Base-by-base conservation (phyloP, 2,113 vertebrate species). In the Lasiurus borealis region DNA sequence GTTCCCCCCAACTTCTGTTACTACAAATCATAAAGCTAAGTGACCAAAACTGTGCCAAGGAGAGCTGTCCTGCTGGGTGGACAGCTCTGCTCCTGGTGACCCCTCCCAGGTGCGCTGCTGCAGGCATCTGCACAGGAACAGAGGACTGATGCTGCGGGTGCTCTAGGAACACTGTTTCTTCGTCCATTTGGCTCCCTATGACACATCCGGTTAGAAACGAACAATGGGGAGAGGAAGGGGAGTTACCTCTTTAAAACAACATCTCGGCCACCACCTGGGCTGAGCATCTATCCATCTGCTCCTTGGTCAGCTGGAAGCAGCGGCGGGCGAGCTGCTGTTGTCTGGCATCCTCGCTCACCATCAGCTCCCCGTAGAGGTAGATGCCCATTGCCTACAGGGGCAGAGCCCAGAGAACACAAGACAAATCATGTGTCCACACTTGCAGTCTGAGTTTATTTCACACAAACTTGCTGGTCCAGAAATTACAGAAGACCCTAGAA, bases 341-440 rank as follows among this genome's bases (percentile, higher is more conserved):
- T 91, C 97, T 96, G 3, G 97, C 85, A 6, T 99, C 99, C 98
- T 99, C 99, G 7, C 99, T 98, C 96, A 99, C 97, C 99, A 99
- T 99, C 98, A 99, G 98, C 98, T 99, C 99, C 50, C 99, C 99
- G 6, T 99, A 99, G 62, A 99, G 99, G 97, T 99, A 99, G 54
- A 99, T 98, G 48, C 99, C 99, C 99, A 99, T 99, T 72, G 99
- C 99, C 99, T 99, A 97, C 8, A 94, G 97, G 71, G 95, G 36
- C 83, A 96, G 69, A 96, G 76, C n/a, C 27, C 59, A 82, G 73
- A 64, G 72, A 29, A 5, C 0, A 0, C 8, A 9, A 77, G 8
- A 3, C 13, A 59, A 34, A 44, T 10, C 14, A 1, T 0, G 9
- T 1, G 3, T 34, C 75, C 13, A 21, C 21, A 62, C 0, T 13